Base-by-base conservation (phyloP, 2,888 invertebrate genomes). In the Actias luna region DNA sequence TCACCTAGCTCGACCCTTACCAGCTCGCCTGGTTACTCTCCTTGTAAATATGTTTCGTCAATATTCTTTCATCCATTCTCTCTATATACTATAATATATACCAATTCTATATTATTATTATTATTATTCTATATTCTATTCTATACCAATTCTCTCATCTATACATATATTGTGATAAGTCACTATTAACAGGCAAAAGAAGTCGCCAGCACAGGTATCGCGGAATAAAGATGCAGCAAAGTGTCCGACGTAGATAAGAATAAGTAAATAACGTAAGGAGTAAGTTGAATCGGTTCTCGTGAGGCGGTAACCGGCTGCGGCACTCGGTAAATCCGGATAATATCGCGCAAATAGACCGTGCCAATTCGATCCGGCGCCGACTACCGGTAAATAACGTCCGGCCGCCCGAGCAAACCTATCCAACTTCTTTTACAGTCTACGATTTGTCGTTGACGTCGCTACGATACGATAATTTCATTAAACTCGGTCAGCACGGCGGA, bases 261-360 rank as follows among this genome's bases (percentile, higher is more conserved):
- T 33, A 22, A 39, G 59, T 55, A 63, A 66, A 63, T 63, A 66
- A 64, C 60, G 63, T 12, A 27, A 29, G 55, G 63, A 60, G 22
- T 4, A 22, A 10, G 55, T 61, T 59, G 52, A 61, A 57, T 61
- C 63, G 57, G 61, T 64, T 59, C 64, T 59, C 59, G 60, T 18
- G 14, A 29, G 61, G 60, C 58, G 58, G 62, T 62, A 61, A 69
- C 69, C 68, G 71, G 46, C 25, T 7, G 46, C 46, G 46, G 64
- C 66, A 67, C 69, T 67, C 71, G 67, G 64, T 67, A 67, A 68
- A 68, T 71, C 69, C 69, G 72, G 71, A 70, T 73, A 72, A 71
- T 74, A 66, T 66, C 70, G 67, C 63, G 69, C 67, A 73, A 73
- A 75, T 69, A 73, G 70, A 72, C 64, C 70, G 65, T 63, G 65